These are phyloP conservation scores for Panthera tigris DNA, from an alignment of 2,113 vertebrate species.

Conservation along the genomic window DNA sequence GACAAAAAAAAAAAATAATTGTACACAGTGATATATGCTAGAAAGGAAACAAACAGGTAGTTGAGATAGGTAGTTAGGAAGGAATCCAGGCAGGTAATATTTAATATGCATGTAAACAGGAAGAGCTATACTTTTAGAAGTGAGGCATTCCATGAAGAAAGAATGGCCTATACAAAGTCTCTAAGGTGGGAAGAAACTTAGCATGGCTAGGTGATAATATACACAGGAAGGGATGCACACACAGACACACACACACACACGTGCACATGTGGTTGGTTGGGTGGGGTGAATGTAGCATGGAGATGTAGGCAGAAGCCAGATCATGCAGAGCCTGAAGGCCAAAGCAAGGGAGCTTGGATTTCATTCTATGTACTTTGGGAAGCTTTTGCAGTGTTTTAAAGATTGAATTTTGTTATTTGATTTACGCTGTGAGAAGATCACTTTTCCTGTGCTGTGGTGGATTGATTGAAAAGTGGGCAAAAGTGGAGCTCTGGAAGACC, in stretches of 20 bases:
- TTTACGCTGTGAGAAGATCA: slow-evolving; percentile 2
- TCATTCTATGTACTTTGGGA: not conserved
- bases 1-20: not conserved
- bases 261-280: not conserved
- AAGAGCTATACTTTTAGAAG: not conserved
- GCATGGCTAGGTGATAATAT: not conserved
- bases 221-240: not conserved
- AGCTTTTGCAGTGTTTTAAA: not conserved
- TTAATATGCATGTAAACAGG: not conserved
- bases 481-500: not conserved
- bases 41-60: not conserved
- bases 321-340: not conserved
- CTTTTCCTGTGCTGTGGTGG: not conserved
- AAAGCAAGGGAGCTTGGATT: not conserved
- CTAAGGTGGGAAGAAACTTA: not conserved
- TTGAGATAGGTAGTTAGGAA: not conserved
- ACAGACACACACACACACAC: too few relatives aligned
- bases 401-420: not conserved
- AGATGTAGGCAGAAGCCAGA: not conserved
- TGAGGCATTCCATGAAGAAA: not conserved
- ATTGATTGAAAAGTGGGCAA: not conserved
- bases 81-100: not conserved
- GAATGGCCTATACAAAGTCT: not conserved
- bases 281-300: not conserved
- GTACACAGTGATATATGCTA: not conserved